Conservation (phyloP, 1,140 invertebrate genomes). For the Drosophila aff. region DNA sequence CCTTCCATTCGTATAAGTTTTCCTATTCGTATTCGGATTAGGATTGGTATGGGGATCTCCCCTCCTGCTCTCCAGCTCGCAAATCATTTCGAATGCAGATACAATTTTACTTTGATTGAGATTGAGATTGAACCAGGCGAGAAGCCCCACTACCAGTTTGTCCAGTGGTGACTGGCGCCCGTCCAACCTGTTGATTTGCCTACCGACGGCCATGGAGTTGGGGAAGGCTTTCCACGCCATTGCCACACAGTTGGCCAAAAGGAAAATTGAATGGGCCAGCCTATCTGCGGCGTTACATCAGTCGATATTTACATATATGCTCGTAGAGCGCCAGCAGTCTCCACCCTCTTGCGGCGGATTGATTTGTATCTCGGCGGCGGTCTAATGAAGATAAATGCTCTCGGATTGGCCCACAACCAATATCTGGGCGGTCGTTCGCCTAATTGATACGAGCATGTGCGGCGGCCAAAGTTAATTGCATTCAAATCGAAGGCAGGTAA, state of each 20-base stretch:
- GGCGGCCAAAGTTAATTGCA: constrained; percentile 27
- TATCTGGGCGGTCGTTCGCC: constrained; percentile 60
- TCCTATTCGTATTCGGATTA: constrained; percentile 1
- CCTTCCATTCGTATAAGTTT: constrained; percentile 1
- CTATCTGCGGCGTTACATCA: constrained; percentile 72
- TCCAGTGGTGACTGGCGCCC: constrained; percentile 58
- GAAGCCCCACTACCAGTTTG: constrained; percentile 58
- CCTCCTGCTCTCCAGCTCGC: constrained; percentile 42
- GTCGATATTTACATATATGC: constrained; percentile 64
- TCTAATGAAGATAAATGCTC: constrained; percentile 76
- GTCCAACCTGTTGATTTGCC: constrained; percentile 77
- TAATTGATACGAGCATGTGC: constrained; percentile 58
- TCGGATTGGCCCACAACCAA: constrained; percentile 43
- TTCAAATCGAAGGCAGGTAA: constrained; percentile 50
- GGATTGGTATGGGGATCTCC: constrained; percentile 5
- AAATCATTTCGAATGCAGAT: constrained; percentile 53
- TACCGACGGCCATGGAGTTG: constrained; percentile 33
- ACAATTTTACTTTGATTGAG: constrained; percentile 72
- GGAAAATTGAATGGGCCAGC: constrained; percentile 56
- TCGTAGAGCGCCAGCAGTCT: not conserved
- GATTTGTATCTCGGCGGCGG: constrained; percentile 64
- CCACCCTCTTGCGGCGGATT: constrained; percentile 49
- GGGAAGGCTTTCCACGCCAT: constrained; percentile 63
- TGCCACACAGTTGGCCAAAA: constrained; percentile 70
- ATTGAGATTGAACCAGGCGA: constrained; percentile 48